These are phyloP conservation scores for Xenentodon cancila DNA, from an alignment of 2,797 vertebrate genomes.

Conservation along the genomic window DNA sequence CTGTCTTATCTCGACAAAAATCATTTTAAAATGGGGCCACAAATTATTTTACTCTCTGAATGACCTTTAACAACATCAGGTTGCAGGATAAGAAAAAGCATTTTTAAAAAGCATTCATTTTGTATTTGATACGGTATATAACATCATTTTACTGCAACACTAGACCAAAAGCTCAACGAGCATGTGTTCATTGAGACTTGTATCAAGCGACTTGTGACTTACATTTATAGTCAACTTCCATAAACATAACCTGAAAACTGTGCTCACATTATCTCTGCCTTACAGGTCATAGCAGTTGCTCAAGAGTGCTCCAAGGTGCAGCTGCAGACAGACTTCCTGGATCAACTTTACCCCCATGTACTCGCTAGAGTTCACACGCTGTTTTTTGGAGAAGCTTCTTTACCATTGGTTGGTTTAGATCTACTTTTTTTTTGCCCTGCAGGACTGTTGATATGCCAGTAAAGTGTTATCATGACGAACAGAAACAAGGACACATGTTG, in stretches of 20 bases:
- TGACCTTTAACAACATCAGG: too few species aligned
- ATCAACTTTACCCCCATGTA: conserved; percentile 13
- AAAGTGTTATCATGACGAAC: background rate
- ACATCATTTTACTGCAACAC: too few species aligned
- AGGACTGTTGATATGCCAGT: background rate
- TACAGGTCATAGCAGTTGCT: conserved; percentile 3
- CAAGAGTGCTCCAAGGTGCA: conserved; percentile 3
- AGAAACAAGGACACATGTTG: background rate
- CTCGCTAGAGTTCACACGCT: background rate
- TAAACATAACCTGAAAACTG: background rate
- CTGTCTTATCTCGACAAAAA: too few species aligned
- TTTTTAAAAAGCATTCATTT: too few species aligned
- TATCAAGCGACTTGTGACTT: too few species aligned
- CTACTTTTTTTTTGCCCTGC: background rate
- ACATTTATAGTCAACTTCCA: background rate
- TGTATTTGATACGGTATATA: too few species aligned
- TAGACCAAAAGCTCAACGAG: too few species aligned
- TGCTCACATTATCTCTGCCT: conserved; percentile 9
- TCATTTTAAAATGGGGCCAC: too few species aligned
- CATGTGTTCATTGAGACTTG: too few species aligned
- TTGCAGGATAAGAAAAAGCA: too few species aligned
- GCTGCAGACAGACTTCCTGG: conserved; percentile 18
- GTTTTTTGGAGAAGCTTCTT: conserved; percentile 7
- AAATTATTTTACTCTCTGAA: too few species aligned
- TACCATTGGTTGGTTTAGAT: background rate